Conservation (phyloP, 2,888 invertebrate species). For the Caenorhabditis sp. region DNA sequence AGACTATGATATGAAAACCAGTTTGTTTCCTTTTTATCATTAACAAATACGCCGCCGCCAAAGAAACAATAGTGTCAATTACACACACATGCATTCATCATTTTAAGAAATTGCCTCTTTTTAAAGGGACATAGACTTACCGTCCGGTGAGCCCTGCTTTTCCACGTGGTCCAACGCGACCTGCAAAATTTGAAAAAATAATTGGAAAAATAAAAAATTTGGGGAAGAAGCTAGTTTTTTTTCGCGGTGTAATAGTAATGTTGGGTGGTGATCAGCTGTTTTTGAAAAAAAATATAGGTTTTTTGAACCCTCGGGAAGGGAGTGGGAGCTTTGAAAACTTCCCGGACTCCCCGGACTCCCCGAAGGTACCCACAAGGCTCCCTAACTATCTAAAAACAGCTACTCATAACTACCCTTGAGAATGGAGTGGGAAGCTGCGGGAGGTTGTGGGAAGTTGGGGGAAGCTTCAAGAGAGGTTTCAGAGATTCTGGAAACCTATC, state of each 20-base stretch:
- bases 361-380: too few species aligned
- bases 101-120: too few species aligned
- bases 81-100: too few species aligned
- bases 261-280: not conserved
- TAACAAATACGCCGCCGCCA: not conserved
- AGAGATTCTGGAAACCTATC: too few species aligned
- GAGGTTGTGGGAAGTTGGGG: too few species aligned
- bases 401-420: too few species aligned
- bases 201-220: not conserved
- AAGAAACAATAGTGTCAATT: not conserved
- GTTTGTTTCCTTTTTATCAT: not conserved
- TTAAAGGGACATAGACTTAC: conserved; percentile 14
- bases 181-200: conserved; percentile 14
- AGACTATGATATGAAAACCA: not conserved
- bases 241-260: not conserved
- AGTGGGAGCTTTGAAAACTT: not conserved
- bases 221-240: not conserved
- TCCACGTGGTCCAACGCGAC: conserved; percentile 46
- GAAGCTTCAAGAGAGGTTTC: too few species aligned
- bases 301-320: too few species aligned
- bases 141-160: conserved; percentile 48
- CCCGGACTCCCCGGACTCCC: too few species aligned
- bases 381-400: too few species aligned
- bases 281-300: too few species aligned
- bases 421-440: too few species aligned